These are phyloP conservation scores for Rhamnusium bicolor DNA, from an alignment of 2,888 invertebrate genomes.

Conservation along the genomic window DNA sequence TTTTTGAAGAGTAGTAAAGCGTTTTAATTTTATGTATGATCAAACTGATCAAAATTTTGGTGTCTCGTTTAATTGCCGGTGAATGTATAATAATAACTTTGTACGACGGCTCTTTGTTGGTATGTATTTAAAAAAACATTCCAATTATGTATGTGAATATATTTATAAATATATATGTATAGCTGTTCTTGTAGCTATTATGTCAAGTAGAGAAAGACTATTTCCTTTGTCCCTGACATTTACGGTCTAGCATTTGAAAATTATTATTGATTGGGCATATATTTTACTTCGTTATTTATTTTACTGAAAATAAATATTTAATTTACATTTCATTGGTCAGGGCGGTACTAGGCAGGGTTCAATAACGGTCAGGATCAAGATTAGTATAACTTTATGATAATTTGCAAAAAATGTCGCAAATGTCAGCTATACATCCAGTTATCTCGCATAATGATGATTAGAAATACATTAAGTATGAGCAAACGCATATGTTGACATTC, in stretches of 20 bases:
- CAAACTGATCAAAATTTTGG: too few relatives aligned
- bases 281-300: neutral
- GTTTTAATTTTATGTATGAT: too few relatives aligned
- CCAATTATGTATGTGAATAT: neutral
- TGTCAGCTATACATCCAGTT: neutral
- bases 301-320: neutral
- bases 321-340: neutral
- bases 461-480: neutral
- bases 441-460: neutral
- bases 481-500: neutral
- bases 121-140: neutral
- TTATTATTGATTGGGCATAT: constrained; percentile 22
- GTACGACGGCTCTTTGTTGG: neutral
- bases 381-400: neutral
- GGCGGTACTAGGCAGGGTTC: neutral
- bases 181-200: neutral
- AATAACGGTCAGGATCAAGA: constrained; percentile 3
- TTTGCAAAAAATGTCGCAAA: neutral
- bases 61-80: too few relatives aligned
- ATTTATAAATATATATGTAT: neutral
- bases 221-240: constrained; percentile 35
- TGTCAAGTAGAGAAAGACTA: constrained; percentile 29
- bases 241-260: constrained; percentile 11
- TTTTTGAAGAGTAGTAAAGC: too few relatives aligned
- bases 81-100: too few relatives aligned